Base-by-base conservation (phyloP, 37 sponge, comb jelly and placozoan species). In the Axinella damicornis region DNA sequence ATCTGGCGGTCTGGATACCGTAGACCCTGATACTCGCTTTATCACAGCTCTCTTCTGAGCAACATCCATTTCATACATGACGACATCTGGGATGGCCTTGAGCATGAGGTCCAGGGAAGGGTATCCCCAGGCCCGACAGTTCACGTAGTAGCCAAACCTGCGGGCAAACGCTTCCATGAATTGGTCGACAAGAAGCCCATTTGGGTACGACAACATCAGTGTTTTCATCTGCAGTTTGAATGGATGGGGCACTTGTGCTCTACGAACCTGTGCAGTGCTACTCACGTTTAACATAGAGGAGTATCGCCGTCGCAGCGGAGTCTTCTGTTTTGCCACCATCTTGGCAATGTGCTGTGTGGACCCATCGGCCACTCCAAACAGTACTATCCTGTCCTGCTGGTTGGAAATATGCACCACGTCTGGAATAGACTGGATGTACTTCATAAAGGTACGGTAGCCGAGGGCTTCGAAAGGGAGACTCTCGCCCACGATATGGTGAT, bases 81-180 rank as follows among this genome's bases (percentile, higher is more conserved):
- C 73, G 0, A 87, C 52, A 15, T 80, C 74, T 22, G 73, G 65
- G 2, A 87, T 46, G 11, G 81, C 27, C 21, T 21, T 20, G 0
- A 89, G 36, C 76, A 82, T 37, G 22, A 56, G 37, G 22, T 70
- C 77, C 18, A 89, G 34, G 11, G 70, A 27, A 4, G 19, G 0
- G 39, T 75, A 89, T 12, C 89, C 89, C 77, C 77, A 89, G 35
- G 19, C 14, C 0, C 20, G 24, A 27, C 40, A 77, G 52, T 55
- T 54, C 19, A 79, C 20, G 37, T 79, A 79, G 79, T 73, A 79
- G 6, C 73, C 79, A 64, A 90, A 90, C 24, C 85, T 65, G 11
- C 73, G 64, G 0, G 85, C 90, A 71, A 69, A 90, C 5, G 90
- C 90, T 2, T 90, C 90, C 17, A 33, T 31, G 57, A 90, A 84